Conservation (phyloP, 2,797 vertebrate genomes). For the Silurus lanzhouensis region DNA sequence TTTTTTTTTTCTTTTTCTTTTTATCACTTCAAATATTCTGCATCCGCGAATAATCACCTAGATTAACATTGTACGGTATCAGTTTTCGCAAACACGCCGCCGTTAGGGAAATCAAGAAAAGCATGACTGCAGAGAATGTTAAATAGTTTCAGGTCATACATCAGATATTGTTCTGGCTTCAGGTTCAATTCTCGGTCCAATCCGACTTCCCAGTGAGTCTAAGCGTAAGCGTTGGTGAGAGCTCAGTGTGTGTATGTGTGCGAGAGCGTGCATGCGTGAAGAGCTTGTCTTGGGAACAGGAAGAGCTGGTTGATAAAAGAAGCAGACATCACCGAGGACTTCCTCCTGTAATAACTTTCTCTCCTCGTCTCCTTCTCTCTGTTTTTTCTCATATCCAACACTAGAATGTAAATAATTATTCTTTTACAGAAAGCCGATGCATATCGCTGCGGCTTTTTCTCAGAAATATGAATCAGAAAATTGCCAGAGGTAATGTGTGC, state of each 20-base stretch:
- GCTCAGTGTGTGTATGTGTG: background rate
- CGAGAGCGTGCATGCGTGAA: slow-evolving; percentile 35
- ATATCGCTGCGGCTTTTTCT: background rate
- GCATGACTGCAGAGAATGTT: background rate
- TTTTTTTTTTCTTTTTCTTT: background rate
- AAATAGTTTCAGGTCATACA: background rate
- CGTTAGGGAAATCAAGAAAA: background rate
- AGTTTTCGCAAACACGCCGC: background rate
- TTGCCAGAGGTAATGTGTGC: background rate
- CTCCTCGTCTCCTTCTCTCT: background rate
- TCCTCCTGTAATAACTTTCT: slow-evolving; percentile 17
- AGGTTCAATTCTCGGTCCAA: background rate
- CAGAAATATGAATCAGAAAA: slow-evolving; percentile 44
- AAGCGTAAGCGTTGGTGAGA: background rate
- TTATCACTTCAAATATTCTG: no score
- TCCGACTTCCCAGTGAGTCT: background rate
- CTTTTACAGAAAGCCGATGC: background rate
- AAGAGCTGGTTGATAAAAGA: slow-evolving; percentile 27
- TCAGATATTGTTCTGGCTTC: background rate
- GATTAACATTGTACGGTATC: background rate
- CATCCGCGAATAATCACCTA: background rate
- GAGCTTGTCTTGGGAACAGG: slow-evolving; percentile 6
- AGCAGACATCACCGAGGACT: slow-evolving; percentile 8
- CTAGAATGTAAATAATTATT: slow-evolving; percentile 6
- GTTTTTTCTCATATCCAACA: background rate